A percentile compares a stretch with the other conserved stretches of the same genome.
These are phyloP conservation scores for Nesometra sesokonis DNA, from an alignment of 35 echinoderm and acorn worm species.

Conservation along the genomic window DNA sequence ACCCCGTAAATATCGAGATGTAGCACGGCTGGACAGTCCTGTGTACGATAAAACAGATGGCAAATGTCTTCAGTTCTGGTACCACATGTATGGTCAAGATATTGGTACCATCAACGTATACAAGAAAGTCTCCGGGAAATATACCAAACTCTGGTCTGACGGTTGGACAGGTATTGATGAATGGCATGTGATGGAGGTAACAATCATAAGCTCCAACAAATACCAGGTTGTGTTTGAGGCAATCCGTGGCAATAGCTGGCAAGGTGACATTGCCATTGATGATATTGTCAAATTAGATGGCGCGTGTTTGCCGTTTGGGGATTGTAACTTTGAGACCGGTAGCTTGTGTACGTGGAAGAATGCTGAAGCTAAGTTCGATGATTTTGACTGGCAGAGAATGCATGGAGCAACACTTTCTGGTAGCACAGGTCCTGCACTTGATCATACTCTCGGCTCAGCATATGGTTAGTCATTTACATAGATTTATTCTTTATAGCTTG, in stretches of 20 bases:
- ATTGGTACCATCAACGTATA: constrained; percentile 47
- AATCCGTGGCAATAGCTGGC: constrained; percentile 27
- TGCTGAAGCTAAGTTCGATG: constrained; percentile 4
- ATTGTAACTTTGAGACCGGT: constrained; percentile 54
- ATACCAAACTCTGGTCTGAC: not conserved
- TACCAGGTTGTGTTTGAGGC: constrained; percentile 85
- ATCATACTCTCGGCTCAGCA: constrained; percentile 71
- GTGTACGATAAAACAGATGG: not conserved
- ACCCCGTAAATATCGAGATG: not conserved
- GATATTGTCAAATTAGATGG: constrained; percentile 32
- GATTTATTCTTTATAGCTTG: not conserved
- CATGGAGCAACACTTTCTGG: not conserved
- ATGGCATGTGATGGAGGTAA: constrained; percentile 29
- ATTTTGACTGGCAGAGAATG: not conserved
- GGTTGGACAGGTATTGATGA: constrained; percentile 10
- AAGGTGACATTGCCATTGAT: constrained; percentile 84
- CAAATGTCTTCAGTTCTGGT: constrained; percentile 69
- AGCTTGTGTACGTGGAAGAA: constrained; percentile 57
- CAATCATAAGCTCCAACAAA: not conserved
- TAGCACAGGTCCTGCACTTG: constrained; percentile 49
- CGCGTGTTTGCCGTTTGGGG: constrained; percentile 43
- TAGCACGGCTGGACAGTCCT: not conserved
- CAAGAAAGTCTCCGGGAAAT: not conserved
- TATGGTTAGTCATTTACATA: constrained; percentile 19
- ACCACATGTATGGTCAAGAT: constrained; percentile 73